These are phyloP conservation scores for Timema cristinae DNA, from an alignment of 2,888 invertebrate species.

Conservation along the genomic window DNA sequence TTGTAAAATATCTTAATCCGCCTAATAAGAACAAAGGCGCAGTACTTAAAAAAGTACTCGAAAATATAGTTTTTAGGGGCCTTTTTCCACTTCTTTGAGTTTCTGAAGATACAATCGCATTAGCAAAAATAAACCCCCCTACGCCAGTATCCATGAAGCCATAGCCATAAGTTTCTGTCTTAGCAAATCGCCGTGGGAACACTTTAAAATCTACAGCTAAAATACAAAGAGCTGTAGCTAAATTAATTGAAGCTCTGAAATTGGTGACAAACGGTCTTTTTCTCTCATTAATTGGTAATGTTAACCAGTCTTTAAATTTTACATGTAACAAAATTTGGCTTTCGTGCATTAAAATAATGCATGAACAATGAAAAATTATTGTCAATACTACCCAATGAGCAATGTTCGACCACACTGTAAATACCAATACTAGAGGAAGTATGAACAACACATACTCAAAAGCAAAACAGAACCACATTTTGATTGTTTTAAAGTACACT, in stretches of 20 bases:
- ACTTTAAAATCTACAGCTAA: conserved; percentile 89
- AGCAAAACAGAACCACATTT: conserved; percentile 37
- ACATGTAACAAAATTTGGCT: neutral
- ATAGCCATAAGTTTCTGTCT: conserved; percentile 81
- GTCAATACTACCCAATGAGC: conserved; percentile 32
- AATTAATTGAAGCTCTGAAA: conserved; percentile 63
- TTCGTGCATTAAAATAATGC: conserved; percentile 12
- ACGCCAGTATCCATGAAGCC: conserved; percentile 96
- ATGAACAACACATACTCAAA: conserved; percentile 56
- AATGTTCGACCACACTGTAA: conserved; percentile 48
- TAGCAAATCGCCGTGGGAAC: conserved; percentile 82
- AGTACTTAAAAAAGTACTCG: conserved; percentile 6
- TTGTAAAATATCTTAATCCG: conserved; percentile 54
- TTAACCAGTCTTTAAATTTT: no score
- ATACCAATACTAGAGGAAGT: conserved; percentile 52
- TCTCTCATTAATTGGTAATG: conserved; percentile 32
- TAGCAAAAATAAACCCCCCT: conserved; percentile 77
- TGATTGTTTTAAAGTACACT: neutral
- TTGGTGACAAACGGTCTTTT: conserved; percentile 53
- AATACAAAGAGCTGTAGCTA: conserved; percentile 76
- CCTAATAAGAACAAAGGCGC: conserved; percentile 57
- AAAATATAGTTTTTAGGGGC: neutral
- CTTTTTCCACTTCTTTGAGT: conserved; percentile 32
- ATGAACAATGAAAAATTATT: conserved; percentile 32
- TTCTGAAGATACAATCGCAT: conserved; percentile 69